phyloP scores from a whole-genome alignment of 1,140 invertebrate species.

The Lineus longissimus region DNA sequence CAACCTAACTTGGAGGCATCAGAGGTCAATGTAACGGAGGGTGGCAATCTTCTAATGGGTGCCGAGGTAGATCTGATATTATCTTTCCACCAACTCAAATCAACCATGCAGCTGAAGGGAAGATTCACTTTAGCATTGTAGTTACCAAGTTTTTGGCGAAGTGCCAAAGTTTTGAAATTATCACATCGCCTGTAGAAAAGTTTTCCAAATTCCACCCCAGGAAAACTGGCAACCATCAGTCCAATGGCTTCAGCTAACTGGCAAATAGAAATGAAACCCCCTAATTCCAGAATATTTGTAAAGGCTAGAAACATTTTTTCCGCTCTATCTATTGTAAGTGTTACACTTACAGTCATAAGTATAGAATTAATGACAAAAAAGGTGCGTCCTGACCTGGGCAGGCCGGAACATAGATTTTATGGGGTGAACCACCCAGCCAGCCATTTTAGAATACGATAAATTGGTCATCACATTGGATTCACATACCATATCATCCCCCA shows the following conservation, averaged over 20 bases:
- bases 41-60: background rate
- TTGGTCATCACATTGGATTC: background rate
- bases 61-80: background rate
- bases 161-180: background rate
- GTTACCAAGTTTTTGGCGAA: background rate
- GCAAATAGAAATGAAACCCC: background rate
- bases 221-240: background rate
- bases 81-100: background rate
- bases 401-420: background rate
- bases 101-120: background rate
- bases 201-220: background rate
- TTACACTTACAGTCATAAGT: background rate
- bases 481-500: background rate
- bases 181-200: background rate
- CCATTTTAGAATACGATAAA: background rate
- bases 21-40: background rate
- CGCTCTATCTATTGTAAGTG: background rate
- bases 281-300: background rate
- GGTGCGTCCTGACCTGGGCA: background rate
- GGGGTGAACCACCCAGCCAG: background rate
- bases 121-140: background rate
- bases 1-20: constrained; percentile 4
- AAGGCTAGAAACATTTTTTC: background rate
- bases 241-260: background rate
- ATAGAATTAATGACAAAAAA: background rate